phyloP scores from a whole-genome alignment of 2,113 vertebrate species.

The Archocentrus centrarchus region DNA sequence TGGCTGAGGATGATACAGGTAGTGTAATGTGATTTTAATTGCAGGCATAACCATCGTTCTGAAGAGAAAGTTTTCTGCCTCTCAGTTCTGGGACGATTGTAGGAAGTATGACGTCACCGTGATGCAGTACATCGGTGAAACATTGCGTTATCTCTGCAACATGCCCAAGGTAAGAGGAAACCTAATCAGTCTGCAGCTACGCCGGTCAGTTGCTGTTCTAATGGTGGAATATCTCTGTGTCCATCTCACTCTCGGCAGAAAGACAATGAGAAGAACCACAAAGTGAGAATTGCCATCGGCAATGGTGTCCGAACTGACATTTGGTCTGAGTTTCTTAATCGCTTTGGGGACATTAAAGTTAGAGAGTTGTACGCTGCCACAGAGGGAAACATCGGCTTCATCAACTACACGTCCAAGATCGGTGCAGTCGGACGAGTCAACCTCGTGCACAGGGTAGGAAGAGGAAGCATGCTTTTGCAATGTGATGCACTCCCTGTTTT shows the following conservation, averaged over 20 bases:
- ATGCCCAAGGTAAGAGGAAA: slow-evolving; percentile 80
- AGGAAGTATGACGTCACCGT: slow-evolving; percentile 88
- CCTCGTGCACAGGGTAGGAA: slow-evolving; percentile 78
- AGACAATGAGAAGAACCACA: slow-evolving; percentile 83
- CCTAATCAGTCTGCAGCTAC: background rate
- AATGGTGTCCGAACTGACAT: slow-evolving; percentile 86
- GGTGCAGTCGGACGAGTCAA: slow-evolving; percentile 85
- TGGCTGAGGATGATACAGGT: background rate
- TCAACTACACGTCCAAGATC: slow-evolving; percentile 87
- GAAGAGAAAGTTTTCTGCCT: slow-evolving; percentile 89
- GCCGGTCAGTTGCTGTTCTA: background rate
- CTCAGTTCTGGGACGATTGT: slow-evolving; percentile 94
- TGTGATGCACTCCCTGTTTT: background rate
- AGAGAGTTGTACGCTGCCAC: slow-evolving; percentile 89
- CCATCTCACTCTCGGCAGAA: slow-evolving; percentile 67
- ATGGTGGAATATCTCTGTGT: background rate
- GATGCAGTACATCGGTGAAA: slow-evolving; percentile 94
- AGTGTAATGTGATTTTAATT: background rate
- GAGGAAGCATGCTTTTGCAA: background rate
- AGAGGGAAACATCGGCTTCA: slow-evolving; percentile 87
- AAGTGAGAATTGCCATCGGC: slow-evolving; percentile 86
- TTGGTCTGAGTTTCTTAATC: slow-evolving; percentile 86
- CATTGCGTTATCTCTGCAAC: slow-evolving; percentile 90
- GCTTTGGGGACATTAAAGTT: slow-evolving; percentile 86
- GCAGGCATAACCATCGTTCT: slow-evolving; percentile 87